Evolutionary conservation across 64 coral and sea anemone genomes (phyloP).

Genomic region (Actinia tenebrosa): DNA sequence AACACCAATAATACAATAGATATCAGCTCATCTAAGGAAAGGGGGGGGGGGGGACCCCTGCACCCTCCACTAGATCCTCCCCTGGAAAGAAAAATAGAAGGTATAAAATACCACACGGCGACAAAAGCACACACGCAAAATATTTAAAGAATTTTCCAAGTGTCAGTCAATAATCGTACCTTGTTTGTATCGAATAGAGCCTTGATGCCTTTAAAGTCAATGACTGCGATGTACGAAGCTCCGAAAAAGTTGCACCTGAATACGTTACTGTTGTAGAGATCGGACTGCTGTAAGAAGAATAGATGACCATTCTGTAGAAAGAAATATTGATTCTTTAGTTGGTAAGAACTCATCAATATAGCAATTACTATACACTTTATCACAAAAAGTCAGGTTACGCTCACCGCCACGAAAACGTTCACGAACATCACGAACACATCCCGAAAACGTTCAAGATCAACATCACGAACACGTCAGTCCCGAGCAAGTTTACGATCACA

Average conservation of each 20-base stretch:
- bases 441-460: neutral
- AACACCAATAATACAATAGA: too few relatives aligned
- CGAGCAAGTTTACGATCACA: neutral
- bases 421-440: neutral
- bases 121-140: too few relatives aligned
- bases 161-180: conserved; percentile 11
- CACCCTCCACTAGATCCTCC: too few relatives aligned
- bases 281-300: conserved; percentile 70
- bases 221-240: conserved; percentile 65
- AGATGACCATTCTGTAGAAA: conserved; percentile 71
- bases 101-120: too few relatives aligned
- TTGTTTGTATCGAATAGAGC: conserved; percentile 65
- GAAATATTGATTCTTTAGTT: neutral
- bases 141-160: too few relatives aligned
- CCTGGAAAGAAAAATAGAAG: too few relatives aligned
- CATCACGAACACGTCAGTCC: neutral
- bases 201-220: conserved; percentile 65
- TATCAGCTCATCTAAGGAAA: too few relatives aligned
- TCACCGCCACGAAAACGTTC: neutral
- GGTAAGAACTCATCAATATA: neutral
- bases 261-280: conserved; percentile 53
- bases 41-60: too few relatives aligned
- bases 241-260: conserved; percentile 95
- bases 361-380: too few relatives aligned
- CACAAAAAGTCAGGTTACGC: too few relatives aligned